Base-by-base conservation (phyloP, 2,888 invertebrate genomes). In the Archips xylosteana region DNA sequence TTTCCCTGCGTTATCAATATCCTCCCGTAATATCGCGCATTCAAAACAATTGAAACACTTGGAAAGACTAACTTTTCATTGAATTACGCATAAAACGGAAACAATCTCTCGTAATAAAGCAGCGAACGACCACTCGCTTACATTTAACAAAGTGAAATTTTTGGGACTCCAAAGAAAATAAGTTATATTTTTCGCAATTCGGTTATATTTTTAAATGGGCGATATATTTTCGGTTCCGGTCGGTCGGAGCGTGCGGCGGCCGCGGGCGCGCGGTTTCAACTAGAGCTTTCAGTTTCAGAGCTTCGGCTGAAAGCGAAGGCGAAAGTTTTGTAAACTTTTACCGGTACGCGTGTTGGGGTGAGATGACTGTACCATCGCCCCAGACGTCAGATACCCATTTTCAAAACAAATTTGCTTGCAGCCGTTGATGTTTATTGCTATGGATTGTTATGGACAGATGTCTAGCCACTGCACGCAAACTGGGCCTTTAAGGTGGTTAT, bases 231-330 rank as follows among this genome's bases (percentile, higher is more conserved):
- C 15, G 23, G 51, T 54, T 54, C 1, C 51, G 51, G 15, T 6
- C 51, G 51, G 15, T 23, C 12, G 34, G 3, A n/a, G n/a, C 65
- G 65, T 36, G 36, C 65, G 65, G 34, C n/a, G 23, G 3, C 34
- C 34, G 3, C 65, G 65, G 36, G 34, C 8, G 36, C 49, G 12
- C 65, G 65, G 9, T 47, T 15, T 5, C 8, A 13, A 65, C 65
- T 65, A 65, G 15, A 65, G 65, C 65, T 65, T 65, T 42, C 60
- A 60, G 60, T 59, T 59, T 59, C 32, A 64, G 45, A 47, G 47
- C 42, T 64, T 64, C 49, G 23, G 49, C 60, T 60, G 62, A 62
- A 62, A 62, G 32, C 2, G 54, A 54, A 54, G 15, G 57, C 32
- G 45, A 42, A 63, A 63, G 45, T 42, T 45, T 63, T 10, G 45